Percentiles rank a stretch among this genome's conserved stretches.
Evolutionary conservation across 1,140 invertebrate species (phyloP).

Genomic region (Parasteatoda tepidariorum): DNA sequence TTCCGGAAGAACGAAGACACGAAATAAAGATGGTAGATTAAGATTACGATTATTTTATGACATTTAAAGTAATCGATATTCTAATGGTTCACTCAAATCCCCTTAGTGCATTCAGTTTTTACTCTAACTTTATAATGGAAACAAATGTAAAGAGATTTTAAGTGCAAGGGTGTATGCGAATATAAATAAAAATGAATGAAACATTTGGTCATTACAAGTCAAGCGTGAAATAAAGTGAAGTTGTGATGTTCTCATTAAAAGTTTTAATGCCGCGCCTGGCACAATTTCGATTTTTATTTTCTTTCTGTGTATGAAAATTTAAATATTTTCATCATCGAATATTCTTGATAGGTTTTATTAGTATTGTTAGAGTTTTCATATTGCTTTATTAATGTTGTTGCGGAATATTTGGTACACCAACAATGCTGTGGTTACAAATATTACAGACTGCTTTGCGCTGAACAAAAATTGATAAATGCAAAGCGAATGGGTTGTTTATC

Average conservation of each 20-base stretch:
- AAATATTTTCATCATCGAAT: too few relatives aligned
- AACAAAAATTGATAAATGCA: too few relatives aligned
- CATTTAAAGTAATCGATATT: slow-evolving; percentile 58
- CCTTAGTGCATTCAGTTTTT: not conserved
- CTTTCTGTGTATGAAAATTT: too few relatives aligned
- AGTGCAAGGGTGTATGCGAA: slow-evolving; percentile 22
- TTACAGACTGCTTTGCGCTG: too few relatives aligned
- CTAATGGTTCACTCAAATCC: not conserved
- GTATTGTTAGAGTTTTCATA: too few relatives aligned
- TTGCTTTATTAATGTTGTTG: too few relatives aligned
- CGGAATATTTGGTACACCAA: too few relatives aligned
- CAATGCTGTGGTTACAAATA: too few relatives aligned
- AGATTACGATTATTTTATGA: slow-evolving; percentile 56
- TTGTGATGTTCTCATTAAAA: slow-evolving; percentile 33
- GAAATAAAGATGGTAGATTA: slow-evolving; percentile 38
- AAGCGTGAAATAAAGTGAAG: slow-evolving; percentile 46
- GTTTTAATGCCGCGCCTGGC: slow-evolving; percentile 9
- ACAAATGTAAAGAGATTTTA: not conserved
- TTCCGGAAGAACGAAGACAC: slow-evolving; percentile 48
- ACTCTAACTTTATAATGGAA: not conserved
- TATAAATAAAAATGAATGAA: slow-evolving; percentile 15
- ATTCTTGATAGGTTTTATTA: too few relatives aligned
- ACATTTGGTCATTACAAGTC: slow-evolving; percentile 40
- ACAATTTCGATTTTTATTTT: slow-evolving; percentile 5
- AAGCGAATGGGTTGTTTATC: too few relatives aligned